Evolutionary conservation across 2,113 vertebrate genomes (phyloP).

Genomic region (Spea bombifrons): DNA sequence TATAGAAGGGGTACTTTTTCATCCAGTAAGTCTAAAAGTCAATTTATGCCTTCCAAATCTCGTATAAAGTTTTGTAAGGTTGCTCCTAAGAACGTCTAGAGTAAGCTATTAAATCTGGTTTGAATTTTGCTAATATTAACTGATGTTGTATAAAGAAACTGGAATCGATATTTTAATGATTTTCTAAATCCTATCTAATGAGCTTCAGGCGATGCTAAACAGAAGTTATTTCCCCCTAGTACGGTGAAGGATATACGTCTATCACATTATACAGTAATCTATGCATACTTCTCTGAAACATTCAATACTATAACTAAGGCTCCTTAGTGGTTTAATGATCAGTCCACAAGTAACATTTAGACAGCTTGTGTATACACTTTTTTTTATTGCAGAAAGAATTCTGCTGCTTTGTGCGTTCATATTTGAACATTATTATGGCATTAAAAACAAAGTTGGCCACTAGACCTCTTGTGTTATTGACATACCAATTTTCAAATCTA

Average conservation of each 20-base stretch:
- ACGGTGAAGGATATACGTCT: constrained; percentile 25
- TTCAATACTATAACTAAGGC: constrained; percentile 23
- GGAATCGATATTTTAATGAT: constrained; percentile 46
- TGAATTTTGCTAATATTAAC: constrained; percentile 37
- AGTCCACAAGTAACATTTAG: not conserved
- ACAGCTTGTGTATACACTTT: not conserved
- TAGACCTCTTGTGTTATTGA: not conserved
- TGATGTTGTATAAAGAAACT: constrained; percentile 37
- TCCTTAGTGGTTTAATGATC: constrained; percentile 32
- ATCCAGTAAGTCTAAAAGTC: constrained; percentile 27
- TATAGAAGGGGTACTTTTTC: constrained; percentile 4
- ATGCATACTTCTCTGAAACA: constrained; percentile 29
- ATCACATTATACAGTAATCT: constrained; percentile 44
- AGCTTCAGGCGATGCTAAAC: constrained; percentile 44
- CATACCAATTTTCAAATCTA: not conserved
- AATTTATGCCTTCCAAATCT: constrained; percentile 22
- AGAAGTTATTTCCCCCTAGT: constrained; percentile 39
- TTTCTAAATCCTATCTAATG: constrained; percentile 45
- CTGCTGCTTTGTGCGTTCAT: not conserved
- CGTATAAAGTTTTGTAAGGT: constrained; percentile 35
- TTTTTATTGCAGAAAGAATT: constrained; percentile 8
- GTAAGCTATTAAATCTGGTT: constrained; percentile 27
- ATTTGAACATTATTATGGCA: not conserved
- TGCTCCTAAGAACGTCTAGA: constrained; percentile 7
- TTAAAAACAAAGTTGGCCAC: not conserved